Percentiles rank a stretch among this genome's conserved stretches.
Conservation (phyloP, 2,888 invertebrate genomes). For the Aelia acuminata region DNA sequence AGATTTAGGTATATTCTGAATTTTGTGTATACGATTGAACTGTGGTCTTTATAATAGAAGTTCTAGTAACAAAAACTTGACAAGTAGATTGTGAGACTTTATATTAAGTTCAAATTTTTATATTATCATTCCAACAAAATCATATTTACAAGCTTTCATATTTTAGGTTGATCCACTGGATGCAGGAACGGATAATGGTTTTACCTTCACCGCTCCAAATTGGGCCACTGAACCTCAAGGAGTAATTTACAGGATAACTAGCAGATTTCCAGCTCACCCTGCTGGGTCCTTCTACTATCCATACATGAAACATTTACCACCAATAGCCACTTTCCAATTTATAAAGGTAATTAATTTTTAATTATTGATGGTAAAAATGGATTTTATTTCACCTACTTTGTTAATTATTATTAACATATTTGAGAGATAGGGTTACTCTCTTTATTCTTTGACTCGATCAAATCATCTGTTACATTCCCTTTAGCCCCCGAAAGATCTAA, state of each 20-base stretch:
- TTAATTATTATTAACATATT: not conserved
- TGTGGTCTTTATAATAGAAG: no score
- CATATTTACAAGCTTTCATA: not conserved
- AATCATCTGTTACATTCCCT: no score
- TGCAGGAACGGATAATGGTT: slow-evolving; percentile 94
- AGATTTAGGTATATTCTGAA: no score
- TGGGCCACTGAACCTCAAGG: slow-evolving; percentile 94
- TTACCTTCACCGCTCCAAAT: slow-evolving; percentile 96
- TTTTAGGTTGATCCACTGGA: slow-evolving; percentile 88
- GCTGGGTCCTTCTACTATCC: slow-evolving; percentile 96
- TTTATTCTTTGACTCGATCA: no score
- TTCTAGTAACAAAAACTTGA: no score
- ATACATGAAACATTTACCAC: slow-evolving; percentile 86
- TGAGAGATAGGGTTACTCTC: not conserved
- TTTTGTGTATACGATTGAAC: no score
- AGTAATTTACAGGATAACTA: slow-evolving; percentile 89
- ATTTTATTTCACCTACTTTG: not conserved
- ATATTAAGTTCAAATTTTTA: not conserved
- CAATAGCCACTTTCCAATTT: slow-evolving; percentile 91
- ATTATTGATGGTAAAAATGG: not conserved
- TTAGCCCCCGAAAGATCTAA: no score
- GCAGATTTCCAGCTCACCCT: slow-evolving; percentile 90
- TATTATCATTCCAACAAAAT: not conserved
- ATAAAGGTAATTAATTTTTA: slow-evolving; percentile 80
- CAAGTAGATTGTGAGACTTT: no score